Evolutionary conservation across 1,140 invertebrate genomes (phyloP).

Genomic region (Sogatella furcifera): DNA sequence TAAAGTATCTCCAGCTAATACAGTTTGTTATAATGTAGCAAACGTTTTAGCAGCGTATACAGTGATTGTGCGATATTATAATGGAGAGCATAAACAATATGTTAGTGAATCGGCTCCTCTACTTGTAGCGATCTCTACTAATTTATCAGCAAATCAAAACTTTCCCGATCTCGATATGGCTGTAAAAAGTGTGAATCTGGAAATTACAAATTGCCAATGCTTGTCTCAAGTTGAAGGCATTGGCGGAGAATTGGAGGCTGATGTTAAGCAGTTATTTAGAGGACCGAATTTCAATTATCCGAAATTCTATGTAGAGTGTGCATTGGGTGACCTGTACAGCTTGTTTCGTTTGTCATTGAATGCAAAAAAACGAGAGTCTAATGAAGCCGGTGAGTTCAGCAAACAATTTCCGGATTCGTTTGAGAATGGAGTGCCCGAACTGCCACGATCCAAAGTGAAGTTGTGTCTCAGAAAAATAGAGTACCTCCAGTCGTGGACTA

Average conservation of each 20-base stretch:
- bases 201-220: slow-evolving; percentile 35
- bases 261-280: slow-evolving; percentile 34
- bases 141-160: slow-evolving; percentile 45
- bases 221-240: slow-evolving; percentile 30
- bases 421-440: slow-evolving; percentile 32
- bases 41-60: slow-evolving; percentile 58
- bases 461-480: slow-evolving; percentile 52
- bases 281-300: slow-evolving; percentile 35
- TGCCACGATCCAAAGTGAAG: slow-evolving; percentile 43
- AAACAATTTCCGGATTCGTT: slow-evolving; percentile 41
- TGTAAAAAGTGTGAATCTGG: slow-evolving; percentile 45
- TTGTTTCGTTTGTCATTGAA: slow-evolving; percentile 38
- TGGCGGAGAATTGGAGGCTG: slow-evolving; percentile 33
- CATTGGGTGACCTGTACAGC: slow-evolving; percentile 47
- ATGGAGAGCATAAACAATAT: slow-evolving; percentile 53
- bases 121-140: slow-evolving; percentile 46
- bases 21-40: slow-evolving; percentile 50
- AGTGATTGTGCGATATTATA: slow-evolving; percentile 51
- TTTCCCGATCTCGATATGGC: slow-evolving; percentile 48
- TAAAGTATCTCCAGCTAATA: slow-evolving; percentile 46
- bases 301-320: slow-evolving; percentile 37
- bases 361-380: slow-evolving; percentile 21
- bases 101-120: slow-evolving; percentile 42
- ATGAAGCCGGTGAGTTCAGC: slow-evolving; percentile 34
- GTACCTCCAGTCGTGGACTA: slow-evolving; percentile 49